These are phyloP conservation scores for Lypha dubia DNA, from an alignment of 2,888 invertebrate species.

Conservation along the genomic window DNA sequence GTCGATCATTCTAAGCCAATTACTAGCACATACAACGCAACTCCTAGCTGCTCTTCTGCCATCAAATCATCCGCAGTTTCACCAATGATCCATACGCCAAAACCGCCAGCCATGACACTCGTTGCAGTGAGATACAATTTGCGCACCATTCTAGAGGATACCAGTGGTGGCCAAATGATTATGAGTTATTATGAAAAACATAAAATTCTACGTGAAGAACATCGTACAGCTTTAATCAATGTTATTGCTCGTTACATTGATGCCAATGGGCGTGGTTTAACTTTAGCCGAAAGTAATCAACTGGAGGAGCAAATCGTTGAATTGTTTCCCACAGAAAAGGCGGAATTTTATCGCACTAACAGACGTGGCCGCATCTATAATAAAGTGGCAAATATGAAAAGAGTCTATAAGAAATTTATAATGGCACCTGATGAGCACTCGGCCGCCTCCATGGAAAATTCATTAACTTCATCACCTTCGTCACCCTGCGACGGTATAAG, in stretches of 20 bases:
- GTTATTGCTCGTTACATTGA: slow-evolving; percentile 67
- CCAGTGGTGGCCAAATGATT: slow-evolving; percentile 63
- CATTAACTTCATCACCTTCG: slow-evolving; percentile 38
- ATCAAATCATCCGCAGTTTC: background rate
- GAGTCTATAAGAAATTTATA: slow-evolving; percentile 57
- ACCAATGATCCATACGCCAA: background rate
- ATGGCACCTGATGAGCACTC: slow-evolving; percentile 18
- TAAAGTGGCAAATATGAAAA: slow-evolving; percentile 67
- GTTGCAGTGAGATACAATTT: slow-evolving; percentile 49
- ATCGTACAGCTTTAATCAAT: slow-evolving; percentile 61
- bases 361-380: slow-evolving; percentile 65
- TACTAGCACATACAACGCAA: background rate
- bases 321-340: slow-evolving; percentile 64
- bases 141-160: slow-evolving; percentile 52
- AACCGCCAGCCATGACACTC: slow-evolving; percentile 10
- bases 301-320: slow-evolving; percentile 63
- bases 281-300: slow-evolving; percentile 53
- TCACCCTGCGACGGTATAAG: slow-evolving; percentile 54
- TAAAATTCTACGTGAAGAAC: slow-evolving; percentile 64
- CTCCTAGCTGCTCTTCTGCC: background rate
- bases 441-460: background rate
- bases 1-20: background rate
- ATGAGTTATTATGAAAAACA: slow-evolving; percentile 62
- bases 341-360: slow-evolving; percentile 66
- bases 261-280: slow-evolving; percentile 33